phyloP scores from a whole-genome alignment of 2,113 vertebrate species.

The Barbus barbus region DNA sequence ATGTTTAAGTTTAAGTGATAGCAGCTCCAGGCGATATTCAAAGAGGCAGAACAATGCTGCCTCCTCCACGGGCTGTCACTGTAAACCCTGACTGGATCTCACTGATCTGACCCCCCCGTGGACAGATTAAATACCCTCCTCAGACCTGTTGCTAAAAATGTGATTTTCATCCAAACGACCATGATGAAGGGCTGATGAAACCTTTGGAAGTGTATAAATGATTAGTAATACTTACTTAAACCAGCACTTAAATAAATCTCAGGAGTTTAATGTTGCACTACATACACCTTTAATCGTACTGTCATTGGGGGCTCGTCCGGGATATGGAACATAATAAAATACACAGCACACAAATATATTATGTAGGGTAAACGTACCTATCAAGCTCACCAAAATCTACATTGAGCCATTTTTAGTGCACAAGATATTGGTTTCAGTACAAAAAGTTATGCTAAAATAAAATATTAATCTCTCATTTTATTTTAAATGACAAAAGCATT shows the following conservation, averaged over 20 bases:
- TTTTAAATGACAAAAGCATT: too few relatives aligned
- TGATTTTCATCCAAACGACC: not conserved
- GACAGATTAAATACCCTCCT: slow-evolving; percentile 72
- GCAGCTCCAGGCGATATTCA: slow-evolving; percentile 78
- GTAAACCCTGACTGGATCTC: slow-evolving; percentile 70
- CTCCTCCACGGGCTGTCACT: slow-evolving; percentile 81
- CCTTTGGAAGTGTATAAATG: not conserved
- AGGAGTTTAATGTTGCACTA: not conserved
- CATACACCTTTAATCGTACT: not conserved
- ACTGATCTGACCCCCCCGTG: slow-evolving; percentile 70
- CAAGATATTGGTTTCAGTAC: too few relatives aligned
- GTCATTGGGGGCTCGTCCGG: not conserved
- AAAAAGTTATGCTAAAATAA: too few relatives aligned
- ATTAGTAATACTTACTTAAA: not conserved
- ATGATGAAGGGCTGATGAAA: not conserved
- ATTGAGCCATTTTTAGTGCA: too few relatives aligned
- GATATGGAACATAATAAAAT: too few relatives aligned
- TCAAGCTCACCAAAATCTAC: too few relatives aligned
- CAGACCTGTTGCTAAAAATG: slow-evolving; percentile 72
- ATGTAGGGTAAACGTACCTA: too few relatives aligned
- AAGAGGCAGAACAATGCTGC: slow-evolving; percentile 77
- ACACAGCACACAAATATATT: too few relatives aligned
- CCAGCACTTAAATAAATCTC: slow-evolving; percentile 1
- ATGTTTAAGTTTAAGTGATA: slow-evolving; percentile 77
- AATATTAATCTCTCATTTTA: too few relatives aligned